Conservation (phyloP, 1,140 invertebrate species). For the Drosophila mayri region DNA sequence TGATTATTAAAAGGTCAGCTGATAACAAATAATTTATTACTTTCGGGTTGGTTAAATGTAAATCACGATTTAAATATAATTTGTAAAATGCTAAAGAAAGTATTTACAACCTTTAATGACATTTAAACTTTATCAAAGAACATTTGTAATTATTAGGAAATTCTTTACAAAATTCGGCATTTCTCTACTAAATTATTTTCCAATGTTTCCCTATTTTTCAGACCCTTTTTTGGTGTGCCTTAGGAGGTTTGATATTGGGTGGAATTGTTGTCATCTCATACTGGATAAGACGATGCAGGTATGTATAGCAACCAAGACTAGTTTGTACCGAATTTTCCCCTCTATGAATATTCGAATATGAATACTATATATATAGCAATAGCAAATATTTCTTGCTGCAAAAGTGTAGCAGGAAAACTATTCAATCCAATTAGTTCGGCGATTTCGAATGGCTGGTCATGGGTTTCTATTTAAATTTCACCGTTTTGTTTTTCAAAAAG, state of each 20-base stretch:
- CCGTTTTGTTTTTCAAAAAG: slow-evolving; percentile 20
- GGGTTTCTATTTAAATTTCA: slow-evolving; percentile 10
- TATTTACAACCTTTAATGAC: not conserved
- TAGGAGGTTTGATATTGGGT: slow-evolving; percentile 82
- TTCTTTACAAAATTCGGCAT: no score
- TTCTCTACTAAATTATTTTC: no score
- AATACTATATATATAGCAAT: slow-evolving; percentile 5
- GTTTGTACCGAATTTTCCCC: not conserved
- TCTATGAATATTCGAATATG: slow-evolving; percentile 6
- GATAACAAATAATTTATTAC: slow-evolving; percentile 29
- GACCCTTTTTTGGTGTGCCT: slow-evolving; percentile 84
- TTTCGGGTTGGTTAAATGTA: not conserved
- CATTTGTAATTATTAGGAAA: not conserved
- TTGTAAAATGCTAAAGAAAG: not conserved
- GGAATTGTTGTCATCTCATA: slow-evolving; percentile 84
- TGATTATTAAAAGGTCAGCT: slow-evolving; percentile 1
- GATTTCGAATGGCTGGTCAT: slow-evolving; percentile 16
- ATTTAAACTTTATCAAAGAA: not conserved
- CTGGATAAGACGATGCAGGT: slow-evolving; percentile 85
- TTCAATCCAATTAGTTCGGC: slow-evolving; percentile 60
- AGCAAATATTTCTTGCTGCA: slow-evolving; percentile 5
- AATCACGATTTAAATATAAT: not conserved
- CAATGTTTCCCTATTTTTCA: no score
- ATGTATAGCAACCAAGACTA: slow-evolving; percentile 37
- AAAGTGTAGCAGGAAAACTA: slow-evolving; percentile 35